Base-by-base conservation (phyloP, 2,797 vertebrate genomes). In the Myotis vivesi region DNA sequence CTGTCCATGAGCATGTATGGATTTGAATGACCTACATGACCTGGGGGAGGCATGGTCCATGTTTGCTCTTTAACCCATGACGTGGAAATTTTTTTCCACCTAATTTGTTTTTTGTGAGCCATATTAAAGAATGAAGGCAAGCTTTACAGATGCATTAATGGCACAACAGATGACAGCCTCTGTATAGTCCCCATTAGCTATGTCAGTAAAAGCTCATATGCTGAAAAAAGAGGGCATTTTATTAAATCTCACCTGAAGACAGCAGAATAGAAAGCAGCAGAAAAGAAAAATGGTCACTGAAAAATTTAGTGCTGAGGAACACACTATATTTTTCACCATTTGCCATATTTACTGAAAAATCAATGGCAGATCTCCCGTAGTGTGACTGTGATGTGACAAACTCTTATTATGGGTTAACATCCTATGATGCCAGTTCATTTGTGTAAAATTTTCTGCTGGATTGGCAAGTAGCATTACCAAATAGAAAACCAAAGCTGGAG, bases 291-390 rank as follows among this genome's bases (percentile, higher is more conserved):
- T 89, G 93, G 95, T 95, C 96, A 94, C 95, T 81, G 62, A 89
- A 91, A 97, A 98, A 98, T 98, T 98, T 97, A 98, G 95, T 97
- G 96, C 97, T 95, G 82, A 96, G 95, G 92, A 97, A 96, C 85
- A 83, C 80, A 94, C 96, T 96, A 36, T 98, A 97, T 97, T 98
- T 98, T 98, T 96, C 16, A 53, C 95, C 4, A 16, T 97, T 98
- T 97, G 3, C 97, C 95, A 95, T 98, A 97, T 98, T 98, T 98
- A 98, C 96, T 97, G 98, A 97, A 98, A 98, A 98, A 98, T 98
- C 98, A 98, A 97, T 98, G 96, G 89, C 83, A 97, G 95, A 96
- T 97, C 96, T 98, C 95, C 86, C 33, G 30, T 85, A 53, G 76
- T 97, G 95, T 96, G 97, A 97, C 97, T 97, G 90, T 82, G 96